Conservation (phyloP, 2,888 invertebrate species). For the Sceliomorpha sp. region DNA sequence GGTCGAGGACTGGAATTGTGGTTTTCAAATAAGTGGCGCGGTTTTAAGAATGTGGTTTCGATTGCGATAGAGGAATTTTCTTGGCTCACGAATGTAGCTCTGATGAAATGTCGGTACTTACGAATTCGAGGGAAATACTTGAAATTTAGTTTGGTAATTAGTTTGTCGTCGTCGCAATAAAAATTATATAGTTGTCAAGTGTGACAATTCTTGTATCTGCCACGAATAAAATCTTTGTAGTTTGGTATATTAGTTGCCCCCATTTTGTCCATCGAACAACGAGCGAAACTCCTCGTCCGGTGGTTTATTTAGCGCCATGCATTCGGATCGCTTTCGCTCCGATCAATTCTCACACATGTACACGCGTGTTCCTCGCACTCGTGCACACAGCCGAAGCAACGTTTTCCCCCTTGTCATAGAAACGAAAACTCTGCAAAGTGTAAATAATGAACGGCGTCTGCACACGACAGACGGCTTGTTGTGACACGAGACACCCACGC, state of each 20-base stretch:
- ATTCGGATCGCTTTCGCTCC: slow-evolving; percentile 32
- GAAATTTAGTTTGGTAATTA: no score
- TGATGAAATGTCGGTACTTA: no score
- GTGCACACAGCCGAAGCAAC: slow-evolving; percentile 34
- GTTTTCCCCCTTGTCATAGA: slow-evolving; percentile 50
- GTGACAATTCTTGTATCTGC: no score
- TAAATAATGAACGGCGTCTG: slow-evolving; percentile 68
- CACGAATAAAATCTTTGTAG: no score
- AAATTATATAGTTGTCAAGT: no score
- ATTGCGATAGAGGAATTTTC: no score
- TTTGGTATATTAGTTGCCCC: background rate
- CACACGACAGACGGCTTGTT: slow-evolving; percentile 64
- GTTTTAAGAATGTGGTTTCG: background rate
- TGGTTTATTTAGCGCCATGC: slow-evolving; percentile 21
- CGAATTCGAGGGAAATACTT: no score
- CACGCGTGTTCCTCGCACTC: slow-evolving; percentile 3
- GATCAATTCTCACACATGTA: slow-evolving; percentile 34
- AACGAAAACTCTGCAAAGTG: slow-evolving; percentile 61
- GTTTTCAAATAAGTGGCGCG: background rate
- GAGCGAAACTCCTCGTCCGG: slow-evolving; percentile 10
- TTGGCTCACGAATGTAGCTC: no score
- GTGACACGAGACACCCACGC: slow-evolving; percentile 62
- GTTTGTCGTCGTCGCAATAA: background rate
- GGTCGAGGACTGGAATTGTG: no score
- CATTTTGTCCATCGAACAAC: slow-evolving; percentile 3